Evolutionary conservation across 2,888 invertebrate species (phyloP), one percentile per base, ranked within the genome.

Genomic region (Cetonia aurata): DNA sequence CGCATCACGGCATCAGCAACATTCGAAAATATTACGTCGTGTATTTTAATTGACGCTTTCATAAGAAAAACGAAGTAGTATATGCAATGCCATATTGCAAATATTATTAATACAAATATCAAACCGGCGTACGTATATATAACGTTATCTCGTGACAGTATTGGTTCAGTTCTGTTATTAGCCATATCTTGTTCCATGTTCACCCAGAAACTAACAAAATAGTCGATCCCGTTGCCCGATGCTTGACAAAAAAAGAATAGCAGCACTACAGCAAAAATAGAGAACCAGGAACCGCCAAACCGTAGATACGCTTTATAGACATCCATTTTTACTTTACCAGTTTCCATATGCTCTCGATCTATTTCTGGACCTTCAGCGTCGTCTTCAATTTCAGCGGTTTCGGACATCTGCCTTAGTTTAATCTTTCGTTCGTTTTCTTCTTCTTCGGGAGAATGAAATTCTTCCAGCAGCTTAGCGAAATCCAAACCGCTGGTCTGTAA

Each of bases 151-250:
- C 82, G 75, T n/a, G 57, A 48, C 15, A 57, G 19, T 46, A 10
- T 42, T n/a, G 57, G 37, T 8, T 42, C 41, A 41, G 69, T 71
- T 41, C 69, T 71, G 50, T 72, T 75, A 25, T 79, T 77, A 12
- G 74, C 65, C 31, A 77, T 77, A 37, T 81, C 80, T 75, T 83
- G 81, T 75, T 84, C 84, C 55, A 79, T 73, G 75, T 83, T 82
- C 0, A 84, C 83, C 91, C 91, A 92, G 79, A 86, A 90, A 73
- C 90, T 89, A 67, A 93, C 86, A 87, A 90, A 93, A 78, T 88
- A 92, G 80, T 94, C 94, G 0, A 89, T 89, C 0, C 86, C 83
- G 71, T 90, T 92, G 1, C 88, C 90, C n/a, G 87, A 80, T 0
- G 83, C 79, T 75, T 92, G 91, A 0, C 91, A 87, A 12, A 88